Conservation (phyloP, 2,888 invertebrate species). For the Eulithis testata region DNA sequence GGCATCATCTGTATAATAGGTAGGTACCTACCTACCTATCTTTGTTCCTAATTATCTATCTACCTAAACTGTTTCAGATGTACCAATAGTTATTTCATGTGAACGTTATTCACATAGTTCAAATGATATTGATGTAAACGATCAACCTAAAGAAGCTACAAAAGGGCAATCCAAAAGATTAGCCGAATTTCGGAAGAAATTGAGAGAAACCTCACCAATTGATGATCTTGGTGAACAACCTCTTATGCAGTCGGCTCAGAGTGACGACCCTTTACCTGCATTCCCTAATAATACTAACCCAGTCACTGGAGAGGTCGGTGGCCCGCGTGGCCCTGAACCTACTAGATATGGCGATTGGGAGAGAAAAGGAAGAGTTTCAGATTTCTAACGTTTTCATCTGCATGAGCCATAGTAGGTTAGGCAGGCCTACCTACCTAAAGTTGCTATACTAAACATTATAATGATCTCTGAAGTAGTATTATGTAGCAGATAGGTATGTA, state of each 20-base stretch:
- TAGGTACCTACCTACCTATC: not conserved
- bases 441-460: not conserved
- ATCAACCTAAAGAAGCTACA: constrained; percentile 46
- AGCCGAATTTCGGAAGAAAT: constrained; percentile 89
- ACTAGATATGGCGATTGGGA: constrained; percentile 99
- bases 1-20: not conserved
- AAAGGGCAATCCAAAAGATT: constrained; percentile 74
- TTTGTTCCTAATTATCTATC: no score
- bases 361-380: constrained; percentile 97
- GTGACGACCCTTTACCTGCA: constrained; percentile 92
- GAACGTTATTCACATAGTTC: constrained; percentile 54
- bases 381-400: constrained; percentile 87
- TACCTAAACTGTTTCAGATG: constrained; percentile 24
- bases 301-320: constrained; percentile 96
- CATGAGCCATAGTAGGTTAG: no score
- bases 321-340: constrained; percentile 98
- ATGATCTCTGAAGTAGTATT: constrained; percentile 21
- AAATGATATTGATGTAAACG: constrained; percentile 41
- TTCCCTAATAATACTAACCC: constrained; percentile 96
- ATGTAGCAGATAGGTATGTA: not conserved
- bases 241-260: constrained; percentile 88
- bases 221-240: constrained; percentile 91
- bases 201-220: constrained; percentile 87
- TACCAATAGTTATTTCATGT: constrained; percentile 10
- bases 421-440: not conserved